Percentiles rank a stretch among this genome's conserved stretches.
These are phyloP conservation scores for Ptyas mucosa DNA, from an alignment of 2,113 vertebrate species.

Conservation along the genomic window DNA sequence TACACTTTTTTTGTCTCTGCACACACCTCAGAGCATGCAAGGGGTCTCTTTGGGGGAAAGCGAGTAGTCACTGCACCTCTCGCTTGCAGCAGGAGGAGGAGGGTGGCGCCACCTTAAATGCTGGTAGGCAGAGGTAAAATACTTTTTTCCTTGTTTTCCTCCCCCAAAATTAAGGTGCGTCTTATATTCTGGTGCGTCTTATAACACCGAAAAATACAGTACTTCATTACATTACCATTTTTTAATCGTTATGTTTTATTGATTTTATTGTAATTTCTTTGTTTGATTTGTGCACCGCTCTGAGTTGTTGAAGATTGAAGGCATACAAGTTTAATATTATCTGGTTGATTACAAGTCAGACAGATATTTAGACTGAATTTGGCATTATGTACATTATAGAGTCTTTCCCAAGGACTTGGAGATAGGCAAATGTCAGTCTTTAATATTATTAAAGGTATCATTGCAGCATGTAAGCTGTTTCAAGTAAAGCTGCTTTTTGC, in stretches of 20 bases:
- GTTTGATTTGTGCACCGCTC: not conserved
- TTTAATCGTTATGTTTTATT: not conserved
- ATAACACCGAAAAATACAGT: too few relatives aligned
- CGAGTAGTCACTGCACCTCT: too few relatives aligned
- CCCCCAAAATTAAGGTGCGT: too few relatives aligned
- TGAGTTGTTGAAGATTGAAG: not conserved
- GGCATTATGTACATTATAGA: not conserved
- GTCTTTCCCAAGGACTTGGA: not conserved
- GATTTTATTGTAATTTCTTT: not conserved
- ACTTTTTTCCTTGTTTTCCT: too few relatives aligned
- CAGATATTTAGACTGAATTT: not conserved
- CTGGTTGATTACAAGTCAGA: not conserved
- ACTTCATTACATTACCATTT: not conserved
- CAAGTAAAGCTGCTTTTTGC: too few relatives aligned
- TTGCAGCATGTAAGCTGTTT: not conserved
- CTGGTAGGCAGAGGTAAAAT: too few relatives aligned
- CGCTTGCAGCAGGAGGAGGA: too few relatives aligned
- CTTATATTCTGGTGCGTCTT: too few relatives aligned
- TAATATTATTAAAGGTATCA: not conserved
- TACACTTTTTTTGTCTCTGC: too few relatives aligned
- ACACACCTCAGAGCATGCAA: too few relatives aligned
- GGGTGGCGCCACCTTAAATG: too few relatives aligned
- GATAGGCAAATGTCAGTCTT: not conserved
- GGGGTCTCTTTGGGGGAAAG: too few relatives aligned
- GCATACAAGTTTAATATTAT: not conserved